Conservation (phyloP, 2,113 vertebrate species). For the Ovis canadensis region DNA sequence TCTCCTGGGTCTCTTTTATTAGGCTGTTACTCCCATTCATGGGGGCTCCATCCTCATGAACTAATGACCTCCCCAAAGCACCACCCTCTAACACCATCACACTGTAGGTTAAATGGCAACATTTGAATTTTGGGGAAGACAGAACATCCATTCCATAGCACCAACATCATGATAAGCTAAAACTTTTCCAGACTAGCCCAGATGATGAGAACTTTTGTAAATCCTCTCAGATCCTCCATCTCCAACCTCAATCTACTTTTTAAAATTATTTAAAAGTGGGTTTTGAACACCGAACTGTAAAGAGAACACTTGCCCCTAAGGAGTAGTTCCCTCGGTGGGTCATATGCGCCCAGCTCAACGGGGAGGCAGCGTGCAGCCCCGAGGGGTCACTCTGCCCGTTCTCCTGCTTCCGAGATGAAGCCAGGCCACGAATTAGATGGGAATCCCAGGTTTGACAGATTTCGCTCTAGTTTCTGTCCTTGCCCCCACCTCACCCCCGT, state of each 20-base stretch:
- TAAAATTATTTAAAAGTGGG: neutral
- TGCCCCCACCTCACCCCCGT: neutral
- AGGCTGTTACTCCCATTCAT: neutral
- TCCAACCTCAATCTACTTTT: neutral
- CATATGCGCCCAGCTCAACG: neutral
- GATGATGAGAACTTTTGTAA: neutral
- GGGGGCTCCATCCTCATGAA: neutral
- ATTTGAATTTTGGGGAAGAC: neutral
- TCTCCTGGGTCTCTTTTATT: too few relatives aligned
- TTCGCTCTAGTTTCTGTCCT: neutral
- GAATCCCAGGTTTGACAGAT: neutral
- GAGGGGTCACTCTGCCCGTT: neutral
- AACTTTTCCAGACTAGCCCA: neutral
- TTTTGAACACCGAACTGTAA: neutral
- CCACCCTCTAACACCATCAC: neutral
- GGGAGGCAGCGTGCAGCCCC: neutral
- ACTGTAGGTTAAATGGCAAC: neutral
- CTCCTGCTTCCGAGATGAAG: neutral
- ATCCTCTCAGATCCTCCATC: neutral
- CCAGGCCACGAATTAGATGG: neutral
- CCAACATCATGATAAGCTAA: too few relatives aligned
- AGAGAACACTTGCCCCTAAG: rapidly evolving
- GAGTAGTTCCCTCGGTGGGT: rapidly evolving
- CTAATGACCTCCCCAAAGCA: neutral
- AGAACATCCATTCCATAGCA: too few relatives aligned